Percentiles rank a stretch among this genome's conserved stretches.
Evolutionary conservation across 2,888 invertebrate genomes (phyloP).

Genomic region (Heliconius hortense): DNA sequence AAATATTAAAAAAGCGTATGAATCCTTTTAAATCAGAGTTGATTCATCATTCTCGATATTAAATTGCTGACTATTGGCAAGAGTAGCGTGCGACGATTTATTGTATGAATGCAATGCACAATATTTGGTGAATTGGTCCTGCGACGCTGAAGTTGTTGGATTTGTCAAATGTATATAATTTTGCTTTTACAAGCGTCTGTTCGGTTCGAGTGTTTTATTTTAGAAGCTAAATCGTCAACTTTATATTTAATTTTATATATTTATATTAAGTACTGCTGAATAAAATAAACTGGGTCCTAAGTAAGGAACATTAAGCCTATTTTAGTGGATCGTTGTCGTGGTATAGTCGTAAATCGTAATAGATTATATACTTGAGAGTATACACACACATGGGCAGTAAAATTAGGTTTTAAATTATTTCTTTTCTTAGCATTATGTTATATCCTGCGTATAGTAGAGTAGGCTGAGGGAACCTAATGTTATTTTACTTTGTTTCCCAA

Average conservation of each 20-base stretch:
- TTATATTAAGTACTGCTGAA: neutral
- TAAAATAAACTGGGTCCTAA: neutral
- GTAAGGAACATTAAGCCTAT: neutral
- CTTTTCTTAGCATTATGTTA: too few species aligned
- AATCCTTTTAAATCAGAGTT: conserved; percentile 39
- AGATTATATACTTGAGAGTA: too few species aligned
- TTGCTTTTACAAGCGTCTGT: conserved; percentile 52
- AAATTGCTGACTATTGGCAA: conserved; percentile 60
- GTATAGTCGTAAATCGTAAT: too few species aligned
- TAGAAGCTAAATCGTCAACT: conserved; percentile 1
- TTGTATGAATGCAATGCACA: conserved; percentile 57
- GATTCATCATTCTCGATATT: conserved; percentile 49
- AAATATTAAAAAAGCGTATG: conserved; percentile 34
- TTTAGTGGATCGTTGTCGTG: too few species aligned
- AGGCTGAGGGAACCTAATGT: too few species aligned
- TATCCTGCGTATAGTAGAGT: too few species aligned
- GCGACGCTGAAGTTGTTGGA: conserved; percentile 52
- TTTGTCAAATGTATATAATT: conserved; percentile 67
- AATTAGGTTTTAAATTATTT: too few species aligned
- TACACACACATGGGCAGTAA: too few species aligned
- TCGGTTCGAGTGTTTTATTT: conserved; percentile 43
- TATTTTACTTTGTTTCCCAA: too few species aligned
- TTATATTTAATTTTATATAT: neutral
- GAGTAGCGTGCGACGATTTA: conserved; percentile 57
- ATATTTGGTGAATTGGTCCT: conserved; percentile 62